phyloP scores from a whole-genome alignment of 1,140 invertebrate genomes.

The Telenomus remus region DNA sequence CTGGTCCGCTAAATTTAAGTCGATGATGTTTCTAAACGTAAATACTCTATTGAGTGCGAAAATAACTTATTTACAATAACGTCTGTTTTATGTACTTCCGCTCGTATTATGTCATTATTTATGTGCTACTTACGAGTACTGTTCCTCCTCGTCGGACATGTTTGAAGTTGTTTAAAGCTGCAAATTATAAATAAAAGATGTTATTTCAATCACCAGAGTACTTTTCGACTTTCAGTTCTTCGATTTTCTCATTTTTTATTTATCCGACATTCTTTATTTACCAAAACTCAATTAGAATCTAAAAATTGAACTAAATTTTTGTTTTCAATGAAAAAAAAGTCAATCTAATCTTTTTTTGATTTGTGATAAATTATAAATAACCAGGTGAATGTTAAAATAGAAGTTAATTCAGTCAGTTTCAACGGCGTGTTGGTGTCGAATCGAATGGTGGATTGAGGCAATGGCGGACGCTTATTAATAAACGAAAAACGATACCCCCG shows the following conservation, averaged over 20 bases:
- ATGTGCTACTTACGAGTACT: constrained; percentile 74
- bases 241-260: too few relatives aligned
- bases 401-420: not conserved
- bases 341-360: not conserved
- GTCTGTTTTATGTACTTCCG: not conserved
- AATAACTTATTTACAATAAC: too few relatives aligned
- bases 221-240: too few relatives aligned
- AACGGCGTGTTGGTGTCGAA: not conserved
- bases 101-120: constrained; percentile 9
- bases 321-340: too few relatives aligned
- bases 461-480: constrained; percentile 41
- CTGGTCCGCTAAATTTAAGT: too few relatives aligned
- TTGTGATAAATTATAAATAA: too few relatives aligned
- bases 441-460: constrained; percentile 25
- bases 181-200: constrained; percentile 59
- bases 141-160: constrained; percentile 76
- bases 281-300: too few relatives aligned
- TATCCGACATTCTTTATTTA: too few relatives aligned
- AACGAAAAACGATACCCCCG: constrained; percentile 12
- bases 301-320: too few relatives aligned
- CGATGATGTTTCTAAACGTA: too few relatives aligned
- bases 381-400: not conserved
- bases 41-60: too few relatives aligned
- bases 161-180: constrained; percentile 70
- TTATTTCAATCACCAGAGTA: not conserved